Evolutionary conservation across 2,888 invertebrate genomes (phyloP), one percentile per base, ranked within the genome.

Genomic region (Nemotelus pantherinus): DNA sequence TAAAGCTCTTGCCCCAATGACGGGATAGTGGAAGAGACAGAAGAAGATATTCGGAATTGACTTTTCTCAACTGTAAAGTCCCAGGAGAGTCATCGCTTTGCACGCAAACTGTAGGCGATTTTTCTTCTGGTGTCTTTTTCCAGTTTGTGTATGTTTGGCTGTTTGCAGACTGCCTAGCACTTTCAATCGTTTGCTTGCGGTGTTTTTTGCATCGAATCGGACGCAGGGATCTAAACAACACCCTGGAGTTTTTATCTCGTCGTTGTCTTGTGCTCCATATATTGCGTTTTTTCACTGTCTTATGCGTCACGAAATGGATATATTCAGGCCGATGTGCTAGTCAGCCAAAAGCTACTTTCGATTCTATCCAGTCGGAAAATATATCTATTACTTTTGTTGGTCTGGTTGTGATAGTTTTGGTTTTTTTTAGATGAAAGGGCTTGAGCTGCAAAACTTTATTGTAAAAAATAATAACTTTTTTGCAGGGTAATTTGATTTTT

Each of bases 41-140:
- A 45, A 77, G 63, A 50, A 48, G 10, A 6, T 58, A 25, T 25
- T 25, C 25, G 25, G 25, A 25, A 25, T 25, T 25, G 25, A 25
- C 25, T 25, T 25, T 58, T 41, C 43, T 41, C 25, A 7, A 41
- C 10, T 63, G 43, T 41, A 47, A 10, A 48, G 43, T 78, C 78
- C 64, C 78, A 3, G 10, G 78, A 71, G 78, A 72, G 78, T 53
- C 76, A 78, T 78, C 76, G 76, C 65, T 76, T 78, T 78, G 57
- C 76, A 78, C 71, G 64, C 77, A 77, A 71, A 71, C 64, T 57
- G 55, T 77, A 77, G 64, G 77, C 71, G 77, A 77, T 72, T 77
- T 71, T 63, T 77, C 70, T 77, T 77, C 41, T 39, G 41, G 44
- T 47, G 58, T 55, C 55, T 70, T 43, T 70, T 7, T n/a, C n/a